Evolutionary conservation across 2,797 vertebrate species (phyloP).

Genomic region (Lagodon rhomboides): DNA sequence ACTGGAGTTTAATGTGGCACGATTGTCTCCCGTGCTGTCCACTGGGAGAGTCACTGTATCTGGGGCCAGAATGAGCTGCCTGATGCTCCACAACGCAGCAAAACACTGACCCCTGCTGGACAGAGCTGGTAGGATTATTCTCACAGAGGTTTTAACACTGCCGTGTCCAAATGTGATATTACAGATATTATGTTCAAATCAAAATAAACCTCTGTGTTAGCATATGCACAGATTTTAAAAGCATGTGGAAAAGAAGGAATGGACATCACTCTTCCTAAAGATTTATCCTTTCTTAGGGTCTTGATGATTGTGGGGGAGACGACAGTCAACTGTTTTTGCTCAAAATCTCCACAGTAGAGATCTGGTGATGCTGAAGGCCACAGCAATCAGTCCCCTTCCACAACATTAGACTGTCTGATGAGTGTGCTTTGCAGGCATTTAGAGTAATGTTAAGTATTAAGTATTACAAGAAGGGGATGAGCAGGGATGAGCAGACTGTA

Average conservation of each 20-base stretch:
- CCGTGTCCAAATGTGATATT: not conserved
- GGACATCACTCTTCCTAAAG: not conserved
- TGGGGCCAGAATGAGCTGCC: not conserved
- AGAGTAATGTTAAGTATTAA: not conserved
- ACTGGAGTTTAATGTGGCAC: not conserved
- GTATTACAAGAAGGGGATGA: too few species aligned
- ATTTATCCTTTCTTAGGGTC: not conserved
- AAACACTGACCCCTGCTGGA: constrained; percentile 66
- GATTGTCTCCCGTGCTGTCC: constrained; percentile 27
- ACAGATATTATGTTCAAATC: not conserved
- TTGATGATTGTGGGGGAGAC: not conserved
- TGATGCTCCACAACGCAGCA: not conserved
- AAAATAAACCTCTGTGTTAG: too few species aligned
- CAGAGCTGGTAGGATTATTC: not conserved
- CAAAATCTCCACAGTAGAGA: not conserved
- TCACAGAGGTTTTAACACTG: not conserved
- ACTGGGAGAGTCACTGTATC: not conserved
- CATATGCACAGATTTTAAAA: not conserved
- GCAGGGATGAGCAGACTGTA: not conserved
- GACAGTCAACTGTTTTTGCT: not conserved
- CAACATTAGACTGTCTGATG: not conserved
- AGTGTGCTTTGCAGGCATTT: not conserved
- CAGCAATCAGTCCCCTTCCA: not conserved
- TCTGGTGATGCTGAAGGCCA: too few species aligned
- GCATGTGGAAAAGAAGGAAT: not conserved